phyloP scores from a whole-genome alignment of 1,140 invertebrate genomes.

The Macrostomum lignano region DNA sequence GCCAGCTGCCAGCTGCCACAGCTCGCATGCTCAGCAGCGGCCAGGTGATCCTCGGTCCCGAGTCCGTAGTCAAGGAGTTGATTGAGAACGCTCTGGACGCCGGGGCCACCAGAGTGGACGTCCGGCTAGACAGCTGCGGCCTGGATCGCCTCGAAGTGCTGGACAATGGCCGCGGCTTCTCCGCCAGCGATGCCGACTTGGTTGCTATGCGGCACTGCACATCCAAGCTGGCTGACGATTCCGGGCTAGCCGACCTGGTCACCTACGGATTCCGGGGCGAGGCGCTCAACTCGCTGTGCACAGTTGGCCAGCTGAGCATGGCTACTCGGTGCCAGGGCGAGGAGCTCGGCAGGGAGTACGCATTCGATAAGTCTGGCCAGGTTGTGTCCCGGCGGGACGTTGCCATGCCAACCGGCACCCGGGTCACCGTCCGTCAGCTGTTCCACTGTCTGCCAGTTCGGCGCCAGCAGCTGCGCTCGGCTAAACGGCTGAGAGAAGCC shows the following conservation, averaged over 20 bases:
- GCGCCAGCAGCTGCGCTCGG: no score
- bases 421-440: no score
- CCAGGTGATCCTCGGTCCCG: slow-evolving; percentile 35
- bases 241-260: slow-evolving; percentile 29
- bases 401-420: no score
- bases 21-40: slow-evolving; percentile 32
- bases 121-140: slow-evolving; percentile 33
- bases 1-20: slow-evolving; percentile 22
- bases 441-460: no score
- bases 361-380: no score
- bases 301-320: no score
- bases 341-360: no score
- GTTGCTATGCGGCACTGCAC: slow-evolving; percentile 34
- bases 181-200: slow-evolving; percentile 23
- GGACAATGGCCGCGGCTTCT: slow-evolving; percentile 37
- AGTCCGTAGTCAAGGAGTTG: slow-evolving; percentile 35
- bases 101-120: slow-evolving; percentile 30
- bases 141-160: slow-evolving; percentile 35
- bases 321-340: no score
- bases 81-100: slow-evolving; percentile 38
- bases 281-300: slow-evolving; percentile 33
- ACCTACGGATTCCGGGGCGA: slow-evolving; percentile 41
- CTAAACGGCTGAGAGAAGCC: no score
- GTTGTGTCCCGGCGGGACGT: no score
- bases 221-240: slow-evolving; percentile 34